Evolutionary conservation across 2,797 vertebrate genomes (phyloP).

Genomic region (Dipus sagitta): DNA sequence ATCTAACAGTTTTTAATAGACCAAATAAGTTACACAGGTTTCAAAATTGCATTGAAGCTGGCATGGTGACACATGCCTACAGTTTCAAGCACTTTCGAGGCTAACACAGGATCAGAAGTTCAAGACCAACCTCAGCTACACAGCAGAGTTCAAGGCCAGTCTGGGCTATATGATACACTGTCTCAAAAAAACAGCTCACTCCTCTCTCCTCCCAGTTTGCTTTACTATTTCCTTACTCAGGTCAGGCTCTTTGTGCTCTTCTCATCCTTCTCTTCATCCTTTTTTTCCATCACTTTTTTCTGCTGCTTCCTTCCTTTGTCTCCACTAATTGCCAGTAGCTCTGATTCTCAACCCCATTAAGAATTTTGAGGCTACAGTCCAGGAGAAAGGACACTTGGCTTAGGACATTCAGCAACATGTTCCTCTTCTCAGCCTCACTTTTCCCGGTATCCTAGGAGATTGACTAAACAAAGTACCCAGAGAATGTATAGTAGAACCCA

Average conservation of each 20-base stretch:
- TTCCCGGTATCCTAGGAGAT: constrained; percentile 73
- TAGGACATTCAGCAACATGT: background rate
- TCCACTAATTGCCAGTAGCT: constrained; percentile 39
- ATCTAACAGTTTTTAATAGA: too few species aligned
- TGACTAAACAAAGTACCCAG: constrained; percentile 57
- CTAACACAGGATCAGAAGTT: too few species aligned
- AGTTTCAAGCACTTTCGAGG: too few species aligned
- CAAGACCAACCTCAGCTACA: too few species aligned
- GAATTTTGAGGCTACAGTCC: constrained; percentile 25
- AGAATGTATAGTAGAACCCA: constrained; percentile 63
- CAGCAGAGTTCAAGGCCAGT: background rate
- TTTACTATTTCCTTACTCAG: constrained; percentile 32
- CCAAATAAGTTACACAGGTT: too few species aligned
- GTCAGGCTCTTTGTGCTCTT: constrained; percentile 34
- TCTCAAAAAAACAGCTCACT: background rate
- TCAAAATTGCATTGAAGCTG: too few species aligned
- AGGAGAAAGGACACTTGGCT: constrained; percentile 11
- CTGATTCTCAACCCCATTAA: background rate
- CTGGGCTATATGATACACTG: background rate
- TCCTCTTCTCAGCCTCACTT: constrained; percentile 25
- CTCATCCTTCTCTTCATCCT: constrained; percentile 21
- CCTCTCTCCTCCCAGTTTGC: background rate
- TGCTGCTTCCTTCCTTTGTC: constrained; percentile 2
- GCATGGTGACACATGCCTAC: too few species aligned
- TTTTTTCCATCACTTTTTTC: constrained; percentile 26